These are phyloP conservation scores for Cygnus buccinator DNA, from an alignment of 2,113 vertebrate genomes.

Conservation along the genomic window DNA sequence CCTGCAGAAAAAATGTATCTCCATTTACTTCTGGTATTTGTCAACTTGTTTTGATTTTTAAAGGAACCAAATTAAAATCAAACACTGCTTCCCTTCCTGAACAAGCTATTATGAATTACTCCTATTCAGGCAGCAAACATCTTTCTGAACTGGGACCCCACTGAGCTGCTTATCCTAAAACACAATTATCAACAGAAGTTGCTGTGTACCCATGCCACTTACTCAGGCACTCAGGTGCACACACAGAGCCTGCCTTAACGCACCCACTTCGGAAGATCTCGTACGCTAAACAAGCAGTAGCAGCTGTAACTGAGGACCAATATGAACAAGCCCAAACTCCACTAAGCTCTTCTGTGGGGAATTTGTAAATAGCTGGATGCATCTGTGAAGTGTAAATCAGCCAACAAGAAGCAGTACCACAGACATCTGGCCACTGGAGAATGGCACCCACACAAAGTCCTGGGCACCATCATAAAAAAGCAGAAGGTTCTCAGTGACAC, in stretches of 20 bases:
- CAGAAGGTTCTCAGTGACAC: neutral
- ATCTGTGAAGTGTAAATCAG: neutral
- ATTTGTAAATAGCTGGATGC: neutral
- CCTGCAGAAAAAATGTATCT: neutral
- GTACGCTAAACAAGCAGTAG: neutral
- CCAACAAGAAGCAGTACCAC: rapidly evolving
- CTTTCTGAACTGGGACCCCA: neutral
- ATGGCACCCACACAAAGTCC: neutral
- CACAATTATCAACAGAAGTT: neutral
- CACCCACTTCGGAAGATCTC: neutral
- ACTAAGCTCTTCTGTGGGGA: neutral
- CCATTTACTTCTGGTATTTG: neutral
- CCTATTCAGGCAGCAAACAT: neutral
- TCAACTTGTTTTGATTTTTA: neutral
- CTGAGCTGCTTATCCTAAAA: neutral
- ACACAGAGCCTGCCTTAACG: neutral
- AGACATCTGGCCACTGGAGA: neutral
- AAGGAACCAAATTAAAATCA: neutral
- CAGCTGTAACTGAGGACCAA: neutral
- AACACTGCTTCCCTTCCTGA: neutral
- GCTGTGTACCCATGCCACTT: neutral
- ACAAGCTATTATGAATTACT: neutral
- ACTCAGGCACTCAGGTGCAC: neutral
- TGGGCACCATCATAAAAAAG: neutral
- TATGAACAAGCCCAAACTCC: neutral